Conservation (phyloP, 2,113 vertebrate genomes). For the Ciconia maguari region DNA sequence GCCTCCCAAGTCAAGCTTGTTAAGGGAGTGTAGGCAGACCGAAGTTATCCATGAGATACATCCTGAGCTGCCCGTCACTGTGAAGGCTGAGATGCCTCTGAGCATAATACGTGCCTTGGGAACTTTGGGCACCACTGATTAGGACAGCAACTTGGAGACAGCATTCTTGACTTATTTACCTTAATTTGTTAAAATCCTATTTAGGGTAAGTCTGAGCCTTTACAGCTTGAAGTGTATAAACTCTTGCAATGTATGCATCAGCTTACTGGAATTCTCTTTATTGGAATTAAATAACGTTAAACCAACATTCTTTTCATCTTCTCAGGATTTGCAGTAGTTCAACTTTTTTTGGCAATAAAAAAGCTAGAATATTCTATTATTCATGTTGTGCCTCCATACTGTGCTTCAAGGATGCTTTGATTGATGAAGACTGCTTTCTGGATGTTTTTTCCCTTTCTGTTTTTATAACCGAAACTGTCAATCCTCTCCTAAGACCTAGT, state of each 20-base stretch:
- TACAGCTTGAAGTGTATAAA: background rate
- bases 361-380: background rate
- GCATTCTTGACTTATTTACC: background rate
- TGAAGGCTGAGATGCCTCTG: background rate
- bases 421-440: background rate
- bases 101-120: background rate
- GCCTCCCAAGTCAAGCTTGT: background rate
- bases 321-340: background rate
- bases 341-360: background rate
- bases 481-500: background rate
- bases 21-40: background rate
- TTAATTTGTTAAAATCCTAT: background rate
- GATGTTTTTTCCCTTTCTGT: background rate
- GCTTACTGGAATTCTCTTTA: background rate
- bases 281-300: background rate
- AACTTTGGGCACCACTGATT: background rate
- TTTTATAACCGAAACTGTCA: background rate
- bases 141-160: background rate
- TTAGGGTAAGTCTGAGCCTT: background rate
- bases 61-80: background rate
- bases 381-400: background rate
- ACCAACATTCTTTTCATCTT: background rate
- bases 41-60: fast-evolving
- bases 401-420: background rate
- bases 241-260: background rate